Evolutionary conservation across 2,888 invertebrate species (phyloP).

Genomic region (Blastobasis adustella): DNA sequence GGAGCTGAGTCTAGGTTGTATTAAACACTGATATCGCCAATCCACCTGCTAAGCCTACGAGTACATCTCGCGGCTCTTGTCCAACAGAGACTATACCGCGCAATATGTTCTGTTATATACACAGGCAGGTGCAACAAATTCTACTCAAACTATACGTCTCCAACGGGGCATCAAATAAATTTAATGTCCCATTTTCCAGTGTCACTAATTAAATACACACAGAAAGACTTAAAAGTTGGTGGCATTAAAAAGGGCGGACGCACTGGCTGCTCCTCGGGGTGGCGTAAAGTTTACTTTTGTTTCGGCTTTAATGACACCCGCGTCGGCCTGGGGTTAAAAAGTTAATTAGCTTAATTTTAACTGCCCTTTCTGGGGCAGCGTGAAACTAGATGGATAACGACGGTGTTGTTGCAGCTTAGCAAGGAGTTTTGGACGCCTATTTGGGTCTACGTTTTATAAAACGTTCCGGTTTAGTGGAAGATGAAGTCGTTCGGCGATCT

Average conservation of each 20-base stretch:
- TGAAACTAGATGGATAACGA: background rate
- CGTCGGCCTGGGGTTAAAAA: slow-evolving; percentile 37
- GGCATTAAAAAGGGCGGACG: slow-evolving; percentile 24
- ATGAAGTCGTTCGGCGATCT: too few species aligned
- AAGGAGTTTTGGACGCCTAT: background rate
- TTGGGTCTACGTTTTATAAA: background rate
- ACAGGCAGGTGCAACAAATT: too few species aligned
- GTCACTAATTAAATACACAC: slow-evolving; percentile 19
- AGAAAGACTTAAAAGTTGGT: slow-evolving; percentile 14
- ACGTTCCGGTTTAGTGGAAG: too few species aligned
- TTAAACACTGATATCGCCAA: too few species aligned
- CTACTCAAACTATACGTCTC: too few species aligned
- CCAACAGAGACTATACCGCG: too few species aligned
- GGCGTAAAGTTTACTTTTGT: slow-evolving; percentile 47
- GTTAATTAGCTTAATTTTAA: slow-evolving; percentile 56
- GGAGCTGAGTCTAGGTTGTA: too few species aligned
- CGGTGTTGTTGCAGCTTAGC: background rate
- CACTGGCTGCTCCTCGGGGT: slow-evolving; percentile 38
- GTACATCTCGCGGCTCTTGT: too few species aligned
- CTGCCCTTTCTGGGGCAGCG: slow-evolving; percentile 12
- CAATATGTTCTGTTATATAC: too few species aligned
- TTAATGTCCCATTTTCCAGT: too few species aligned
- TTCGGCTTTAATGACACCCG: slow-evolving; percentile 46
- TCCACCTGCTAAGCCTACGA: too few species aligned
- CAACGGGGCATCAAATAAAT: too few species aligned